Evolutionary conservation across 2,888 invertebrate genomes (phyloP), one percentile per base, ranked within the genome.

Genomic region (Ptilodon capucinus): DNA sequence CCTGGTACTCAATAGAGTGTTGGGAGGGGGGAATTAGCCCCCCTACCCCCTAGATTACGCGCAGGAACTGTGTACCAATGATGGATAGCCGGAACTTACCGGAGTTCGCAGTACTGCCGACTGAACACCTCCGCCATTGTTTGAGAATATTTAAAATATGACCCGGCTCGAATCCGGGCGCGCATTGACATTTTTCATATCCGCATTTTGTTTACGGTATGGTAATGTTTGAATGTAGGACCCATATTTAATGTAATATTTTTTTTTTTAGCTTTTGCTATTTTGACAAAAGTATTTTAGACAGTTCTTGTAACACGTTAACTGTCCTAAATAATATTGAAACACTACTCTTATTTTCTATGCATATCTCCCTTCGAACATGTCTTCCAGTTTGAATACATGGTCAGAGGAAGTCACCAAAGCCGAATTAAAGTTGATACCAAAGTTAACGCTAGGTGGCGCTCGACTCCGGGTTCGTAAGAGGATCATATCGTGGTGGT

Each of bases 31-130:
- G 4, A 61, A 73, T 74, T 66, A 65, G 48, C 43, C 59, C 61
- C 62, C 60, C 60, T 62, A 54, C 60, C 47, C 18, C 34, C 38
- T 62, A 73, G 80, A 79, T 82, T 82, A 78, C 73, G 64, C 69
- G 71, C 83, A 79, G 81, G 81, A 83, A 81, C 78, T 62, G 61
- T 61, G 66, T 67, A 64, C 60, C 64, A 62, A 79, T 84, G 84
- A 85, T 84, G 81, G 81, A 85, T 83, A 74, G 68, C 84, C 83
- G 84, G 83, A 84, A 77, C 67, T 68, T 57, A 57, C 65, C 67
- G 58, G 58, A 64, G 61, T 54, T 56, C 54, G 32, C 49, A 53
- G 48, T 58, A 60, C 48, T 57, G 53, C 53, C 54, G 58, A 49
- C 55, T 67, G 14, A 16, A 30, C 30, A 41, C 32, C 30, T 18